Conservation (phyloP, 2,888 invertebrate genomes). For the Microdon myrmicae region DNA sequence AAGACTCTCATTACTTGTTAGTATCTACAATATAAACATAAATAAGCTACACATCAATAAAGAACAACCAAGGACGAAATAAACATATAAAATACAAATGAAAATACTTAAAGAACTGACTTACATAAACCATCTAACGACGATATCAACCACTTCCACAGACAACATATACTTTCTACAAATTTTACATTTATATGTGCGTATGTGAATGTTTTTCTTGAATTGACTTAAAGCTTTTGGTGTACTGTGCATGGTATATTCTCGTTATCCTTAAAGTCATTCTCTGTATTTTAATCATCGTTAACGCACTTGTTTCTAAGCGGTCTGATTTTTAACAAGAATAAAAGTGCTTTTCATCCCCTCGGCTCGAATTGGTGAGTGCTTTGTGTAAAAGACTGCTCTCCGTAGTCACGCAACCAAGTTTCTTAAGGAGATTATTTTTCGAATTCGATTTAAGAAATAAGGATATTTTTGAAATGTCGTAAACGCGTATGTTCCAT, state of each 20-base stretch:
- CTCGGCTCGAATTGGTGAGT: slow-evolving; percentile 39
- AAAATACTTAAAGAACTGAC: slow-evolving; percentile 28
- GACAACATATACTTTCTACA: slow-evolving; percentile 38
- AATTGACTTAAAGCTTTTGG: neutral
- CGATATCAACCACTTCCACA: slow-evolving; percentile 46
- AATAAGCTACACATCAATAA: slow-evolving; percentile 5
- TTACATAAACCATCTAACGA: slow-evolving; percentile 42
- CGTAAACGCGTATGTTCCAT: too few relatives aligned
- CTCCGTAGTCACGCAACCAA: slow-evolving; percentile 66
- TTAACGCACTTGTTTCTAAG: too few relatives aligned
- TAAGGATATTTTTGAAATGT: neutral
- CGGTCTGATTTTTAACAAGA: slow-evolving; percentile 36
- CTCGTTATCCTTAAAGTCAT: slow-evolving; percentile 5
- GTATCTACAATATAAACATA: slow-evolving; percentile 14
- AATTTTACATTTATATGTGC: slow-evolving; percentile 30
- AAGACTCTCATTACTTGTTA: too few relatives aligned
- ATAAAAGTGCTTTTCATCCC: slow-evolving; percentile 39
- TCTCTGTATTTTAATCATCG: neutral
- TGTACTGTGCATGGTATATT: slow-evolving; percentile 2
- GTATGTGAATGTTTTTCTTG: slow-evolving; percentile 19
- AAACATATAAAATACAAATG: slow-evolving; percentile 16
- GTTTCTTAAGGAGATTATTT: slow-evolving; percentile 58
- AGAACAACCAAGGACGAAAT: slow-evolving; percentile 17
- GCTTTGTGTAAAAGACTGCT: slow-evolving; percentile 60
- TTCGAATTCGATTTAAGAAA: slow-evolving; percentile 25